Evolutionary conservation across 37 sponge, comb jelly and placozoan species (phyloP).

Genomic region (Chondrosia reniformis): DNA sequence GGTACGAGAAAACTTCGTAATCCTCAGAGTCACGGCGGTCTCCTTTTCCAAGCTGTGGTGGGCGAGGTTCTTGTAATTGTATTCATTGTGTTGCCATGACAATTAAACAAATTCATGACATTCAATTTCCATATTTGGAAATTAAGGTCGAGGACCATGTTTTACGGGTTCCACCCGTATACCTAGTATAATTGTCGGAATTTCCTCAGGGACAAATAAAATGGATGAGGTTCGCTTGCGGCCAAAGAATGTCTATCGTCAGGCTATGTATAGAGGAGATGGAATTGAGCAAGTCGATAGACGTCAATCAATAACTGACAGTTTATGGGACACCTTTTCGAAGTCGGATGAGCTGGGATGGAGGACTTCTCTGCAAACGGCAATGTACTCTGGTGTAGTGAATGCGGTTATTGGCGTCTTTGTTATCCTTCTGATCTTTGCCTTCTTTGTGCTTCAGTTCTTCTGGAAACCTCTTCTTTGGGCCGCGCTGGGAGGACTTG

Average conservation of each 20-base stretch:
- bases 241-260: no score
- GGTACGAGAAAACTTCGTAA: neutral
- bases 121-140: neutral
- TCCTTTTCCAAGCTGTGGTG: no score
- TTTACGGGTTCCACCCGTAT: no score
- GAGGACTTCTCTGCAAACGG: neutral
- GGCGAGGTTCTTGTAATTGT: neutral
- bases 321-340: slow-evolving; percentile 1
- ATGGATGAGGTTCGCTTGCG: no score
- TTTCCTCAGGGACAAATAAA: no score
- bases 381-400: neutral
- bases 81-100: slow-evolving; percentile 5
- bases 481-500: slow-evolving; percentile 84
- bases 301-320: no score
- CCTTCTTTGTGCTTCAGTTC: slow-evolving; percentile 76
- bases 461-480: slow-evolving; percentile 93
- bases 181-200: no score
- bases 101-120: neutral
- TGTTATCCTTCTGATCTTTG: slow-evolving; percentile 38
- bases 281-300: no score
- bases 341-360: neutral
- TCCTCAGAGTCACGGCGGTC: slow-evolving; percentile 3
- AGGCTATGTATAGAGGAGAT: no score
- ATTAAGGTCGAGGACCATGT: no score
- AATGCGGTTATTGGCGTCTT: slow-evolving; percentile 40